phyloP scores from a whole-genome alignment of 2,797 vertebrate species.

The Molossus molossus region DNA sequence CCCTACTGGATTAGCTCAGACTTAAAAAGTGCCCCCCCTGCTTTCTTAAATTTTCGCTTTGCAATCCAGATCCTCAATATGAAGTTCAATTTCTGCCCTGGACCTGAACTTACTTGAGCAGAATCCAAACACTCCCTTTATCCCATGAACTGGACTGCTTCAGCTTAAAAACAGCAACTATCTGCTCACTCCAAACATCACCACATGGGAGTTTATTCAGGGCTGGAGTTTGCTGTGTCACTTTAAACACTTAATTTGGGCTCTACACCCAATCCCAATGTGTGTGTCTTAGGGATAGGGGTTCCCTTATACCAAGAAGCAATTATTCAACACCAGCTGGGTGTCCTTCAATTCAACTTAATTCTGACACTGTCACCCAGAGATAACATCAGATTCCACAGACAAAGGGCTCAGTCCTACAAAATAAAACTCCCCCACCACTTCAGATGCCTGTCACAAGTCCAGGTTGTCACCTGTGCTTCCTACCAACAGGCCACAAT shows the following conservation, averaged over 20 bases:
- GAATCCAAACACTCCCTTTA: background rate
- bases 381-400: background rate
- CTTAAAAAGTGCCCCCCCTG: constrained; percentile 7
- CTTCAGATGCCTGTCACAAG: background rate
- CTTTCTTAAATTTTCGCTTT: constrained; percentile 43
- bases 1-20: background rate
- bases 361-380: background rate
- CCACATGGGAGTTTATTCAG: background rate
- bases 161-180: background rate
- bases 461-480: background rate
- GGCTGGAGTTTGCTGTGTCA: background rate
- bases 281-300: background rate
- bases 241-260: constrained; percentile 3
- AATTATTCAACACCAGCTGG: background rate
- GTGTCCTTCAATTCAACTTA: background rate
- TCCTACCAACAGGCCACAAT: background rate
- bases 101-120: background rate
- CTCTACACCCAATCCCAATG: background rate
- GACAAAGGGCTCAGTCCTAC: background rate
- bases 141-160: background rate
- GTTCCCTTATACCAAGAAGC: background rate
- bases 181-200: background rate
- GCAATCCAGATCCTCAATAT: constrained; percentile 8
- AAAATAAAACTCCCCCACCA: background rate
- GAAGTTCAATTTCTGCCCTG: background rate